phyloP scores from a whole-genome alignment of 1,140 invertebrate genomes.

The Hyles vespertilio region DNA sequence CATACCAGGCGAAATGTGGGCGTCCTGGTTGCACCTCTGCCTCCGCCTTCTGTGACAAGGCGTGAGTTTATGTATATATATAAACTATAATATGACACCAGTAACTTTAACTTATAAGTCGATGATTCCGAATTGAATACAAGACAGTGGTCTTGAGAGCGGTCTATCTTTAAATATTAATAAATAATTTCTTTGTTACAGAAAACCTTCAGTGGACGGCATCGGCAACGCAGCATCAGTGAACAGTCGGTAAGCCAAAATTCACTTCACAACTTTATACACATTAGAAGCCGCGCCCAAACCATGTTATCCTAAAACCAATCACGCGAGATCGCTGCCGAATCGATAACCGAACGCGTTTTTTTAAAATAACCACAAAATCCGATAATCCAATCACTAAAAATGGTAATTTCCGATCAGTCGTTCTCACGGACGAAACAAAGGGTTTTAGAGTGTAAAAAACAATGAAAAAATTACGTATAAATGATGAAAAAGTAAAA shows the following conservation, averaged over 20 bases:
- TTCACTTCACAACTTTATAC: not conserved
- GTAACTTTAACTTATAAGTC: no score
- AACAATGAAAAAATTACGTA: slow-evolving; percentile 18
- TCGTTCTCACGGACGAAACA: slow-evolving; percentile 60
- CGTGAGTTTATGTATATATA: no score
- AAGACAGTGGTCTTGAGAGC: no score
- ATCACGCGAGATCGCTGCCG: slow-evolving; percentile 36
- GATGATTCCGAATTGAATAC: no score
- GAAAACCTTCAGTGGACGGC: slow-evolving; percentile 84
- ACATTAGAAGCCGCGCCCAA: slow-evolving; percentile 31
- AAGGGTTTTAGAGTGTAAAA: slow-evolving; percentile 48
- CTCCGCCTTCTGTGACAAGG: no score
- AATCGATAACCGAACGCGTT: slow-evolving; percentile 33
- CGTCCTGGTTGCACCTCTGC: no score
- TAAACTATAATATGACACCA: no score
- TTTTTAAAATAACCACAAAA: slow-evolving; percentile 42
- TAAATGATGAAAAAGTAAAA: slow-evolving; percentile 42
- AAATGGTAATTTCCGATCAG: slow-evolving; percentile 64
- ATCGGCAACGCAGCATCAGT: slow-evolving; percentile 82
- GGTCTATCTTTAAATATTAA: slow-evolving; percentile 10
- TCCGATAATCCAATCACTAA: slow-evolving; percentile 67
- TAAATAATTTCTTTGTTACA: slow-evolving; percentile 79
- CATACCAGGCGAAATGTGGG: no score
- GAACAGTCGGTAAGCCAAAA: slow-evolving; percentile 82
- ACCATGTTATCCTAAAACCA: slow-evolving; percentile 44